Conservation (phyloP, 2,113 vertebrate genomes). For the Piaya cayana region DNA sequence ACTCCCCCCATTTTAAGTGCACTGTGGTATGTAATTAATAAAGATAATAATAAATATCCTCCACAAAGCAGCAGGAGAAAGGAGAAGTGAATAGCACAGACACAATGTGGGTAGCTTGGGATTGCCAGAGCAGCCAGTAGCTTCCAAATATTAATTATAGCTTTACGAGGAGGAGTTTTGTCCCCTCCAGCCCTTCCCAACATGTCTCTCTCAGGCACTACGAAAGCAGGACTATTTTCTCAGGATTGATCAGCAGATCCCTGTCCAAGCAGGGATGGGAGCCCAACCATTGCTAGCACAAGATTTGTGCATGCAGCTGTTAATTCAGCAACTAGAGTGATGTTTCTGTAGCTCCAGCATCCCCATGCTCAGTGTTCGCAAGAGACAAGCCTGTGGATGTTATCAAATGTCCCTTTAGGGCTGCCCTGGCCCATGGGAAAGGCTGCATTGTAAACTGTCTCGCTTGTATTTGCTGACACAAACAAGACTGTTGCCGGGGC, state of each 20-base stretch:
- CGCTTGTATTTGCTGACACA: not conserved
- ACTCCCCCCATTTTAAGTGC: not conserved
- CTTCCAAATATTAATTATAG: not conserved
- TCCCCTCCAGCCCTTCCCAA: not conserved
- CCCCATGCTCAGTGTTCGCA: fast-evolving
- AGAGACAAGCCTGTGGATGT: fast-evolving
- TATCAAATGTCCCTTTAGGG: fast-evolving
- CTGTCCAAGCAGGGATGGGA: not conserved
- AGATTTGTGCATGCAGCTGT: not conserved
- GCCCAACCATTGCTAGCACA: not conserved
- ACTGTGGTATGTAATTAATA: not conserved
- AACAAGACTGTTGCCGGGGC: not conserved
- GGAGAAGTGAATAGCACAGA: not conserved
- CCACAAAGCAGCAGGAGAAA: not conserved
- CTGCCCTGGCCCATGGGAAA: not conserved
- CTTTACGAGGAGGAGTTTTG: not conserved
- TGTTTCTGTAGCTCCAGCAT: not conserved
- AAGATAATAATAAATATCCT: not conserved
- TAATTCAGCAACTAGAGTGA: fast-evolving
- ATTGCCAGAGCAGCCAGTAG: not conserved
- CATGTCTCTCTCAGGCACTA: fast-evolving
- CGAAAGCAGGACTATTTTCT: fast-evolving
- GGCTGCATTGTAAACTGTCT: not conserved
- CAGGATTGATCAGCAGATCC: not conserved
- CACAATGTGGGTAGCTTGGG: not conserved